Conservation (phyloP, 2,113 vertebrate genomes). For the Pterocles gutturalis region DNA sequence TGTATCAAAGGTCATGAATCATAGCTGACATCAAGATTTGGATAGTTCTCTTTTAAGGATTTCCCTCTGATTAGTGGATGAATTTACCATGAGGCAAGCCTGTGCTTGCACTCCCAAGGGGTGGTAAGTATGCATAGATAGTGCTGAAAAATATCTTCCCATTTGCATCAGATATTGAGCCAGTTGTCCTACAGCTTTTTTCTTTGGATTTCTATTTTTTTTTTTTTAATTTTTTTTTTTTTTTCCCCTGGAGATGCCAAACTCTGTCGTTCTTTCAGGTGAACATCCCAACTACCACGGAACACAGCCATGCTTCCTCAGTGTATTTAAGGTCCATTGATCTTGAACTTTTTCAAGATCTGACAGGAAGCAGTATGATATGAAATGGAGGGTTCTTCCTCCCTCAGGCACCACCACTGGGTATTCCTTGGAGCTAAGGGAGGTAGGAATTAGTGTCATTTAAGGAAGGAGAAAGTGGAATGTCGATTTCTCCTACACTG, state of each 20-base stretch:
- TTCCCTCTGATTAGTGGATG: not conserved
- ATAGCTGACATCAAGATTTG: not conserved
- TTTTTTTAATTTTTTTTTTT: not conserved
- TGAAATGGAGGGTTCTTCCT: not conserved
- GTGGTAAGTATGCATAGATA: fast-evolving
- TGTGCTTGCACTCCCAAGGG: not conserved
- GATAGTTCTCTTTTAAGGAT: not conserved
- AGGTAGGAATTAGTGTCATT: not conserved
- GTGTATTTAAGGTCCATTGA: not conserved
- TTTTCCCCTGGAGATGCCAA: not conserved
- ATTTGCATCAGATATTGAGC: not conserved
- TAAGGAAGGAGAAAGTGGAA: not conserved
- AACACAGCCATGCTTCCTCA: not conserved
- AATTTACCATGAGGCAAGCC: not conserved
- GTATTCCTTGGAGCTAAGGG: not conserved
- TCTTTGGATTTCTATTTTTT: not conserved
- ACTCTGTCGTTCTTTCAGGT: not conserved
- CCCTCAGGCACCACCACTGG: not conserved
- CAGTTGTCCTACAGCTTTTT: not conserved
- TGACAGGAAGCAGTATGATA: not conserved
- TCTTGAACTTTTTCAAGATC: not conserved
- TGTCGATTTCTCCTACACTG: not conserved
- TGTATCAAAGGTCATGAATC: not conserved
- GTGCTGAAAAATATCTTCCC: not conserved
- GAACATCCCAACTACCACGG: not conserved